Evolutionary conservation across 2,797 vertebrate genomes (phyloP), one percentile per base, ranked within the genome.

Genomic region (Catostomus latipinnis): DNA sequence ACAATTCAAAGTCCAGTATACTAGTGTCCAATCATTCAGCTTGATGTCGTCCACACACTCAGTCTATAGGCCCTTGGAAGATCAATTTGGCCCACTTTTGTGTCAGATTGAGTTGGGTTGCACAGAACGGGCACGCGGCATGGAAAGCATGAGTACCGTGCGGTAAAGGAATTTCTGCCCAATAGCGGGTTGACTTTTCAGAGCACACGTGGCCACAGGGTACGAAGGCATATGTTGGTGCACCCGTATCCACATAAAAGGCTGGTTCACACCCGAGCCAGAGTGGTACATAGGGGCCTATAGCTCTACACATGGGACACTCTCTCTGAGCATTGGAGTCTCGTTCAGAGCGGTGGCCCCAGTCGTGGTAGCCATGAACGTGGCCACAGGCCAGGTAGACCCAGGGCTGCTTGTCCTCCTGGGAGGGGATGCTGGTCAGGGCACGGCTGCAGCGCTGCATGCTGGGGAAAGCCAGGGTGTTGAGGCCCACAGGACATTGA

Each of bases 201-300:
- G 98, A 99, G 90, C 97, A 98, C 84, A 99, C 98, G 0, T 99
- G 98, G 89, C 98, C 98, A 0, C 98, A 99, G 0, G 98, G 98
- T 74, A 96, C 95, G 22, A 99, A 98, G 81, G 97, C 97, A 0
- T 99, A 93, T 0, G 97, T 98, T 8, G 97, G 97, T 0, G 97
- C 96, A 0, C 96, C 97, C 0, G 96, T 96, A 71, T 99, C 97
- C 82, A 99, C 96, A 0, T 99, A 99, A 91, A 99, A 99, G 14
- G 96, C 97, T 0, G 97, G 94, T 90, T 99, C 97, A 0, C 96
- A 98, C 71, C 97, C 97, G 0, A 99, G 94, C 97, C 97, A 98
- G 34, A 99, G 95, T 0, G 97, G 96, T 22, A 99, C 97, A 0
- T 99, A 99, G 67, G 97, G 97, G 58, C 97, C 97, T 84, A 99